phyloP scores from a whole-genome alignment of 2,888 invertebrate genomes.

The Eustalomyia histrio region DNA sequence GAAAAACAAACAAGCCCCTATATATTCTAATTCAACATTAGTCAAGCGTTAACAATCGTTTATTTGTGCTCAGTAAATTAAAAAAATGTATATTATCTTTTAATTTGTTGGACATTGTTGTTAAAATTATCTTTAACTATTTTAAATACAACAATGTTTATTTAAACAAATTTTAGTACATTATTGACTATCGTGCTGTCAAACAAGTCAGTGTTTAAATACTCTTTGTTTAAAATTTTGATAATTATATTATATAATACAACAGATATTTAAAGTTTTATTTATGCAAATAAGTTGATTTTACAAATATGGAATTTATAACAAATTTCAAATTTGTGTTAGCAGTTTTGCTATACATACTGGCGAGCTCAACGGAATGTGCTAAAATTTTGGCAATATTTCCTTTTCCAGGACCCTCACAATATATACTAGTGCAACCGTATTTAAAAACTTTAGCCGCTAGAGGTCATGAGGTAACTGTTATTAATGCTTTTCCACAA shows the following conservation, averaged over 20 bases:
- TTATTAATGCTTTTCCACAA: slow-evolving; percentile 74
- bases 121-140: too few relatives aligned
- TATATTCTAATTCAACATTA: background rate
- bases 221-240: too few relatives aligned
- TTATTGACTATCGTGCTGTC: too few relatives aligned
- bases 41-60: background rate
- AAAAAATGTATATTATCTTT: background rate
- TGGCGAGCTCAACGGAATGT: background rate
- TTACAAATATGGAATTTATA: background rate
- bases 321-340: background rate
- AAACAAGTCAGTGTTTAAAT: too few relatives aligned
- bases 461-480: slow-evolving; percentile 77
- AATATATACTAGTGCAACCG: slow-evolving; percentile 72
- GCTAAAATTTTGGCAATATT: slow-evolving; percentile 66
- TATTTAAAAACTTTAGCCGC: slow-evolving; percentile 73
- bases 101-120: too few relatives aligned
- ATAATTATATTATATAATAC: background rate
- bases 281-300: background rate
- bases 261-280: background rate
- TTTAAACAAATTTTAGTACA: background rate
- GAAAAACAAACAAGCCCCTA: background rate
- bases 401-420: slow-evolving; percentile 70
- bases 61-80: background rate
- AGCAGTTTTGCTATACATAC: background rate
- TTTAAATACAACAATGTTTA: too few relatives aligned